Base-by-base conservation (phyloP, 1,140 invertebrate species). In the Drosophila simulans region DNA sequence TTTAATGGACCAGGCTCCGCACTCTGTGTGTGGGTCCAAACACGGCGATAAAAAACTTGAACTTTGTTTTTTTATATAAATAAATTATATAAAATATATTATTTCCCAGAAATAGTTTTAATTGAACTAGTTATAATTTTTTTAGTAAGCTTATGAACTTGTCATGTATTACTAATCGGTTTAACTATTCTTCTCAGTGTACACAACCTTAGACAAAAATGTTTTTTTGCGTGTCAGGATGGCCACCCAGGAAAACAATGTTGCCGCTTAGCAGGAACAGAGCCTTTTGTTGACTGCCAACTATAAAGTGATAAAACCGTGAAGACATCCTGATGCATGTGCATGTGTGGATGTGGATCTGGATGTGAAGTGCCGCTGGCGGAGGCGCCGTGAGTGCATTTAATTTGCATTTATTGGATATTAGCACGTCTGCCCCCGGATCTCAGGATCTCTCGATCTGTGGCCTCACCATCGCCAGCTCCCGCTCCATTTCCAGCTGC, bases 401-500 rank as follows among this genome's bases (percentile, higher is more conserved):
- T 80, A 80, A 88, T 88, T 88, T 88, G 75, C 85, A 89, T 89
- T 83, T 89, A 84, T 88, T 76, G 78, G 72, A 66, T 76, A 66
- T 66, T 53, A 53, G 52, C 54, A 75, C 70, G 72, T 76, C 56
- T 73, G 56, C 52, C 53, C 58, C 57, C 53, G 31, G 56, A 39
- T 43, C 52, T 25, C 12, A 15, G 53, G 10, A 31, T 37, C 31
- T 31, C 31, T 2, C 11, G 4, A 39, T 13, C 37, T 39, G 35
- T 37, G 27, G 27, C 27, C 7, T 27, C 27, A 27, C 27, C 35
- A 37, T 37, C 12, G 8, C 39, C 13, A 20, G 27, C n/a, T 17
- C 15, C 40, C 27, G 27, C 22, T 27, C n/a, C 25, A n/a, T 22
- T 1, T 13, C n/a, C 10, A 17, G 15, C 40, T 4, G n/a, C 40